Conservation (phyloP, 1,140 invertebrate species). For the Zeugodacus cucurbitae region DNA sequence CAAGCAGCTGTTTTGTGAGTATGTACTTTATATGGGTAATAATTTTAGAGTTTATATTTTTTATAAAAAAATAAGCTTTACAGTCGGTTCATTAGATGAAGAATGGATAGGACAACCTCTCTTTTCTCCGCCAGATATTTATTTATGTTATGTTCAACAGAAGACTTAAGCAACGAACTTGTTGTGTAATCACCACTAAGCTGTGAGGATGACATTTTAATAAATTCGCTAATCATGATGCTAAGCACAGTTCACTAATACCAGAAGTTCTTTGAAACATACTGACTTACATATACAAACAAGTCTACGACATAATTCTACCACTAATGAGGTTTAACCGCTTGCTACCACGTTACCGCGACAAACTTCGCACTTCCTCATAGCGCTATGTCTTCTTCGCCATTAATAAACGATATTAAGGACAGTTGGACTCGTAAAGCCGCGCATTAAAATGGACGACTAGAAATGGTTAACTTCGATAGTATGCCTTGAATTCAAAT, state of each 20-base stretch:
- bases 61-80: too few relatives aligned
- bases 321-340: background rate
- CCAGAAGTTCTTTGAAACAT: background rate
- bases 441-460: too few relatives aligned
- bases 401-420: background rate
- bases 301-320: background rate
- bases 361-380: background rate
- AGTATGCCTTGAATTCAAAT: too few relatives aligned
- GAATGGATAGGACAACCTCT: too few relatives aligned
- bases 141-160: too few relatives aligned
- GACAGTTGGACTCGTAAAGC: too few relatives aligned
- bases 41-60: too few relatives aligned
- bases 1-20: background rate
- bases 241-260: background rate
- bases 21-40: background rate
- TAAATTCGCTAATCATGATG: background rate
- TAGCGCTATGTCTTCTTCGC: background rate
- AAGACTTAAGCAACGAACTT: slow-evolving; percentile 26
- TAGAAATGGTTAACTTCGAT: background rate
- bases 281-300: background rate
- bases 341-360: background rate
- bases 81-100: too few relatives aligned
- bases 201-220: background rate
- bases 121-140: too few relatives aligned
- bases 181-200: background rate